Evolutionary conservation across 2,888 invertebrate species (phyloP), one percentile per base, ranked within the genome.

Genomic region (Orchesella flavescens): DNA sequence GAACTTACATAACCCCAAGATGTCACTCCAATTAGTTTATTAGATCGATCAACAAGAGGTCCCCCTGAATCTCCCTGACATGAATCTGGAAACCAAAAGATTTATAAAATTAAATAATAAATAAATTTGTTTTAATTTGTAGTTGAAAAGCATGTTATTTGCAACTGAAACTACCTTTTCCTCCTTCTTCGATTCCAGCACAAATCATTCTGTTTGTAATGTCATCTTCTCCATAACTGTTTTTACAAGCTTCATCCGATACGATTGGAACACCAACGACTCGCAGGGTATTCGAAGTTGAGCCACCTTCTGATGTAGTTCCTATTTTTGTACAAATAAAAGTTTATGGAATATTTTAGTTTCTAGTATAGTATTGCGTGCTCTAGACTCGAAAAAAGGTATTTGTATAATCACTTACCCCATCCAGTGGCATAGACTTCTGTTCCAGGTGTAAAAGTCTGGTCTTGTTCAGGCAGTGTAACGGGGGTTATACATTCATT

Each of bases 251-350:
- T 0, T 43, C 43, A 5, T 71, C 57, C 17, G 59, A 66, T 0
- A 85, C 83, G n/a, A 71, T 24, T 2, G 85, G 82, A 19, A 85
- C 85, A 23, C 12, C 59, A n/a, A 85, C 85, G 19, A 59, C n/a
- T 23, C 68, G 19, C 0, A 85, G 72, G 0, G 57, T 59, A 2
- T 44, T 7, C 15, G 79, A 82, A 13, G 68, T 53, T 2, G 78
- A 78, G 1, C 83, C 85, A 65, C 83, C 85, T 59, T 79, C 85
- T 3, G 75, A 71, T 9, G 82, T 82, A 2, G 81, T 81, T 1
- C 80, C 80, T 80, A 59, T 34, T 34, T 34, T 2, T 34, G 2
- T 34, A 2, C 34, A 34, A 3, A 3, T 2, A 63, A 24, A 68
- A 19, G 43, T 55, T 46, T 55, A 7, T n/a, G 5, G n/a, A 12